Evolutionary conservation across 2,113 vertebrate species (phyloP), one percentile per base, ranked within the genome.

Genomic region (Phycodurus eques): DNA sequence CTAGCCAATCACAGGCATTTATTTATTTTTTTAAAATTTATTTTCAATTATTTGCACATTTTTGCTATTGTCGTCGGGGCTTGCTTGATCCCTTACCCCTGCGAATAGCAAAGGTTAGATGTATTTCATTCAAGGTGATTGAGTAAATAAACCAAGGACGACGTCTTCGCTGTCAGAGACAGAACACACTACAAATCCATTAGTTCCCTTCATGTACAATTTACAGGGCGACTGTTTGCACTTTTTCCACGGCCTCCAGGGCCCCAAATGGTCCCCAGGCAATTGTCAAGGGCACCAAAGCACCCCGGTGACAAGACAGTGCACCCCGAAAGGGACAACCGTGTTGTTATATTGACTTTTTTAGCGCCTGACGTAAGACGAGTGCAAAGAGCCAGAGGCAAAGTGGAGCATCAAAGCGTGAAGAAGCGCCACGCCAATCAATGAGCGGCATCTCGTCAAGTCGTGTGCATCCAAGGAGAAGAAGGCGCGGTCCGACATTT

Each of bases 391-490:
- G 63, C n/a, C 5, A 8, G 63, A 44, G 42, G 46, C 12, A 4
- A 56, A 27, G 54, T 15, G 33, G 70, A 68, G 46, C 67, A 39
- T 22, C 64, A 7, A 68, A 73, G 68, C 39, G 51, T 65, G 53
- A 76, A 63, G 19, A 4, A 33, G 46, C 57, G 31, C 57, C 33
- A 46, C 54, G 63, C 73, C 69, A 11, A 75, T 85, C 71, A 51
- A 65, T 68, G 69, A 54, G 39, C 22, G n/a, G 31, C 67, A n/a
- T 57, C 83, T 42, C 62, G 65, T 79, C 66, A 67, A 14, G 20
- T 27, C 20, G 65, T 33, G 56, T 57, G 39, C 71, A 67, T 80
- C 33, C 54, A 53, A 49, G 67, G 1, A 0, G 73, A 74, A 59
- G 31, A 62, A 27, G n/a, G 20, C 60, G 63, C 66, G 8, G 9